Conservation (phyloP, 2,113 vertebrate species). For the Oxygymnocypris stewartii region DNA sequence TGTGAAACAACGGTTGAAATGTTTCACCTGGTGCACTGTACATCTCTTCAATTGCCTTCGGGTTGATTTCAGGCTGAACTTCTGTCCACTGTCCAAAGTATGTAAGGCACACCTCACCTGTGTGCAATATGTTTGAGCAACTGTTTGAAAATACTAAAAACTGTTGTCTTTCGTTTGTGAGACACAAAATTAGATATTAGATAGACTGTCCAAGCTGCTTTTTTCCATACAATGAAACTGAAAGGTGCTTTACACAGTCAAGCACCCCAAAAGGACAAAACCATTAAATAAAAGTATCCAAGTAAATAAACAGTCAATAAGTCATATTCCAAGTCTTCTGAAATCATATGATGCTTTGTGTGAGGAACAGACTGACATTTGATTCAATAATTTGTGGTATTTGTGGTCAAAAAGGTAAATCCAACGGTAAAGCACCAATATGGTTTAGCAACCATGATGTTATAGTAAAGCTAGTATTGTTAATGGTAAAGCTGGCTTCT, state of each 20-base stretch:
- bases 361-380: not conserved
- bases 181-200: not conserved
- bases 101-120: conserved; percentile 89
- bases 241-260: not conserved
- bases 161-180: not conserved
- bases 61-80: conserved; percentile 84
- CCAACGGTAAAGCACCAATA: not conserved
- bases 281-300: not conserved
- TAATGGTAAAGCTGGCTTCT: not conserved
- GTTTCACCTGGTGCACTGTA: conserved; percentile 93
- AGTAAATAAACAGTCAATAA: not conserved
- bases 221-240: not conserved
- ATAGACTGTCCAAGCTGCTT: not conserved
- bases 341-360: not conserved
- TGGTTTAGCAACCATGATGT: not conserved
- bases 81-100: conserved; percentile 98
- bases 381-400: not conserved
- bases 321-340: not conserved
- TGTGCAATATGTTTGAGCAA: conserved; percentile 44
- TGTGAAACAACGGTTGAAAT: not conserved
- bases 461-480: too few relatives aligned
- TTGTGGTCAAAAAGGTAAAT: not conserved
- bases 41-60: conserved; percentile 82
- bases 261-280: not conserved
- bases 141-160: not conserved